These are phyloP conservation scores for Myocastor coypus DNA, from an alignment of 2,113 vertebrate species.

Conservation along the genomic window DNA sequence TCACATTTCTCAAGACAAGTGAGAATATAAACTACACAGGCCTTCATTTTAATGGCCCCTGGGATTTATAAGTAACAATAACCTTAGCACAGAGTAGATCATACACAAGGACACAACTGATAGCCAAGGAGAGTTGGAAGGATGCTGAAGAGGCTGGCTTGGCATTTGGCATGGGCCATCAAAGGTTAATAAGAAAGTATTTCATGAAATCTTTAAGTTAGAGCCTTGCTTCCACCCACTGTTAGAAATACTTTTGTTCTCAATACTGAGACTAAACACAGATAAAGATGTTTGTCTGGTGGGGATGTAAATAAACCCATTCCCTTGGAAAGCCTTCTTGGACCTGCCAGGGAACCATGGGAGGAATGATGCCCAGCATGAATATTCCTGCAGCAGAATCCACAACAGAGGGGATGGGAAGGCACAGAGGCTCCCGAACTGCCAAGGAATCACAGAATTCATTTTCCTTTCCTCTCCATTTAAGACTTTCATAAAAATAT, in stretches of 20 bases:
- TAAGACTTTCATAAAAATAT: background rate
- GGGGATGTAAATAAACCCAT: background rate
- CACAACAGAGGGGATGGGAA: background rate
- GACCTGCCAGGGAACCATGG: background rate
- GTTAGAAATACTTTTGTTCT: background rate
- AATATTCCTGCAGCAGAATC: background rate
- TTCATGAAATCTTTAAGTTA: background rate
- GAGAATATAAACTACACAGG: background rate
- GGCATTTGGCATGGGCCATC: slow-evolving; percentile 12
- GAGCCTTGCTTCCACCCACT: background rate
- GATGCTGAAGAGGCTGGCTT: background rate
- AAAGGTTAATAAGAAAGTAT: slow-evolving; percentile 38
- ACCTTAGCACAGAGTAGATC: background rate
- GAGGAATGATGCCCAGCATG: background rate
- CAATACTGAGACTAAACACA: background rate
- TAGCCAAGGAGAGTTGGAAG: background rate
- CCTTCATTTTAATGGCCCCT: background rate
- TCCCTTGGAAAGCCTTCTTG: background rate
- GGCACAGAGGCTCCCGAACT: background rate
- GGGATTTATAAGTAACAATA: background rate
- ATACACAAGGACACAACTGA: background rate
- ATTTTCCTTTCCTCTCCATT: background rate
- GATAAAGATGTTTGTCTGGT: background rate
- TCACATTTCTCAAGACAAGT: background rate
- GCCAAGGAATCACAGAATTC: background rate